Evolutionary conservation across 2,113 vertebrate species (phyloP), one percentile per base, ranked within the genome.

Genomic region (Caranx ignobilis): DNA sequence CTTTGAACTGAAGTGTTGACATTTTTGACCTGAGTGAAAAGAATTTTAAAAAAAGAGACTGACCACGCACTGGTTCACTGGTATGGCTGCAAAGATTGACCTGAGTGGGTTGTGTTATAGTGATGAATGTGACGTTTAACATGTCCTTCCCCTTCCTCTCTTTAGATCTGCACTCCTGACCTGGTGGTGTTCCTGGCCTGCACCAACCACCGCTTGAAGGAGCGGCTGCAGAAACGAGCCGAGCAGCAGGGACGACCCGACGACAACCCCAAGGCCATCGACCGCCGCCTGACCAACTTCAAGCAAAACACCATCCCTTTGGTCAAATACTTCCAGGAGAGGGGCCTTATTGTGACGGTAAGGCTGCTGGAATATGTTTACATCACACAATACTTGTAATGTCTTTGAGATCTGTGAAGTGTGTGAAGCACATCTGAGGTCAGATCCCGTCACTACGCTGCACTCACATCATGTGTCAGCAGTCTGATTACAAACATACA

Each of bases 301-400:
- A 98, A 99, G 78, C 98, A 99, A 87, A 99, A 99, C 15, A 94
- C 96, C 0, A 93, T 97, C 19, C 97, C 98, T 0, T 67, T 99
- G 94, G 96, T 99, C 81, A 97, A 98, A 85, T 99, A 98, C 92
- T 99, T 99, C 95, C 98, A 99, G 93, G 98, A 99, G 88, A 96
- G 96, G 67, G 98, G 96, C 18, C 96, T 99, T 48, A 97, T 99
- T 69, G 93, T 97, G 82, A 99, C 96, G 59, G 98, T 99, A 94
- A 97, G 96, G 6, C 8, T 1, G 12, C 2, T 0, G 8, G 11
- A 55, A 41, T 9, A 31, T 50, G 2, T 7, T 48, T 7, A 6
- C 5, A 18, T 18, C 5, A 5, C 3, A 15, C 45, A 18, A 1
- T 26, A 26, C 26, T 26, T 31, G 19, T 7, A 41, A 43, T 52